Evolutionary conservation across 64 coral and sea anemone species (phyloP).

Genomic region (Porites lutea): DNA sequence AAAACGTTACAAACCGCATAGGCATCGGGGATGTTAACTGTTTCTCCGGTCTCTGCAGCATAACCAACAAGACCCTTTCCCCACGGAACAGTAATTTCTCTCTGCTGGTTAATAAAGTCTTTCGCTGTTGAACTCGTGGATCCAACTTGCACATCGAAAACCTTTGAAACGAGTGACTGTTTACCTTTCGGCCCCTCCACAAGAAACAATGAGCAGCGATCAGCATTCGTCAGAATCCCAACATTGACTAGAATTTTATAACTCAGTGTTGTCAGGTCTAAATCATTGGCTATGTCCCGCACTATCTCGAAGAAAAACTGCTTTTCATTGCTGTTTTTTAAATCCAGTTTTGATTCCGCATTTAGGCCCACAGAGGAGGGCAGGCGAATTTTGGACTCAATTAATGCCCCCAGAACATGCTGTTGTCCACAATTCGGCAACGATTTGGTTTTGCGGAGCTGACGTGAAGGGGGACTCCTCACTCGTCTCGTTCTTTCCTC

Average conservation of each 20-base stretch:
- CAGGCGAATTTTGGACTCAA: constrained; percentile 98
- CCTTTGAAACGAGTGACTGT: constrained; percentile 97
- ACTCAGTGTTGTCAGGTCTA: constrained; percentile 95
- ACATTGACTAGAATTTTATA: constrained; percentile 99
- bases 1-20: constrained; percentile 99
- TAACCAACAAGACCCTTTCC: constrained; percentile 96
- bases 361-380: constrained; percentile 88
- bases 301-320: constrained; percentile 99
- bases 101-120: constrained; percentile 86
- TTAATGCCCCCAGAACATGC: constrained; percentile 88
- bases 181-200: constrained; percentile 96
- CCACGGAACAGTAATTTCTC: constrained; percentile 95
- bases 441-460: constrained; percentile 93
- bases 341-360: constrained; percentile 88
- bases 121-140: constrained; percentile 72
- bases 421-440: constrained; percentile 93
- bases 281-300: constrained; percentile 98
- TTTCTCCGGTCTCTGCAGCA: constrained; percentile 96
- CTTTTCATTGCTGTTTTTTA: constrained; percentile 95
- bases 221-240: constrained; percentile 99
- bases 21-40: constrained; percentile 98
- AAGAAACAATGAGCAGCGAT: constrained; percentile 98
- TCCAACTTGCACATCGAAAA: constrained; percentile 97
- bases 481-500: constrained; percentile 77
- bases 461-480: constrained; percentile 81